Evolutionary conservation across 2,797 vertebrate species (phyloP).

Genomic region (Oryzias dopingdopingensis): DNA sequence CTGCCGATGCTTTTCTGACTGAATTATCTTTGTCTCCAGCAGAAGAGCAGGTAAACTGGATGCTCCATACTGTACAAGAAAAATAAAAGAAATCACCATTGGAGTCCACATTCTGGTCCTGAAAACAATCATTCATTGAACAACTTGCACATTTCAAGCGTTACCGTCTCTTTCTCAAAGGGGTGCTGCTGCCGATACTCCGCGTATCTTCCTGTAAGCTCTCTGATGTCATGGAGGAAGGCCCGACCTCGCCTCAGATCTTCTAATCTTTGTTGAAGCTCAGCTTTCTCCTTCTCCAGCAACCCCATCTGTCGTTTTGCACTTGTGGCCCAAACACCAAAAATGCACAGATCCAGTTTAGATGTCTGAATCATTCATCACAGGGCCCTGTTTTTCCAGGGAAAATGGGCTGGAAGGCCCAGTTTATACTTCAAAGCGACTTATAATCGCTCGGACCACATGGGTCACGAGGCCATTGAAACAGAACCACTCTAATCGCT

Average conservation of each 20-base stretch:
- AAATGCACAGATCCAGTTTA: not conserved
- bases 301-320: constrained; percentile 38
- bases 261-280: constrained; percentile 35
- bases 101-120: not conserved
- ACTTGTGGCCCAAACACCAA: constrained; percentile 29
- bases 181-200: constrained; percentile 36
- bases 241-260: constrained; percentile 46
- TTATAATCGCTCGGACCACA: not conserved
- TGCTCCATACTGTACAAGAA: constrained; percentile 47
- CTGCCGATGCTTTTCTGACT: constrained; percentile 13
- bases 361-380: not conserved
- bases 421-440: no score
- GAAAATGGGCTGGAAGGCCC: no score
- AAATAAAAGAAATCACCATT: not conserved
- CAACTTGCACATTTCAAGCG: not conserved
- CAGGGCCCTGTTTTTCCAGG: no score
- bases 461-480: no score
- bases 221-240: constrained; percentile 51
- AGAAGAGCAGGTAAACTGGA: constrained; percentile 58
- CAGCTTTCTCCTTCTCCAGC: constrained; percentile 50
- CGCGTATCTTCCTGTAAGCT: constrained; percentile 49
- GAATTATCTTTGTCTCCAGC: constrained; percentile 28
- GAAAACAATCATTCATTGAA: no score
- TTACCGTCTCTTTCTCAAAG: constrained; percentile 49
- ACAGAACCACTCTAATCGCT: no score